phyloP scores from a whole-genome alignment of 1,140 invertebrate genomes.

The Drosophila triauraria region DNA sequence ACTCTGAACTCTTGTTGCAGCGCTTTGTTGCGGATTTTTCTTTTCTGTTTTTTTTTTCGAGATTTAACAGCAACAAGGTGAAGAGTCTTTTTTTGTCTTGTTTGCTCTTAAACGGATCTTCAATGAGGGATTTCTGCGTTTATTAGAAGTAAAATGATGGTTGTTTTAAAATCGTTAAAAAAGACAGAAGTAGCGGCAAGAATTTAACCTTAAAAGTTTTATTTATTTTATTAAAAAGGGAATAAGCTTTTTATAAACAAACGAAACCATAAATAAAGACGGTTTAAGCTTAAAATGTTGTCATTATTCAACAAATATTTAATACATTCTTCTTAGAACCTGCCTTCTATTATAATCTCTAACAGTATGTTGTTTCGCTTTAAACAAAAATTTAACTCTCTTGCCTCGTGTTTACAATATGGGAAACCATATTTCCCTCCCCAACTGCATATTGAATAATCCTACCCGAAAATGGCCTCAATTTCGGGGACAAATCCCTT shows the following conservation, averaged over 20 bases:
- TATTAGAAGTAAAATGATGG: not conserved
- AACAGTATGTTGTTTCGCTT: no score
- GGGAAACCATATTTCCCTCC: not conserved
- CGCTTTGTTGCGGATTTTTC: slow-evolving; percentile 54
- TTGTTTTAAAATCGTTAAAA: not conserved
- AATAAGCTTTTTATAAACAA: no score
- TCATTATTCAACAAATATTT: no score
- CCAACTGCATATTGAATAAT: not conserved
- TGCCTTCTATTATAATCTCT: no score
- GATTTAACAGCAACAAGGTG: slow-evolving; percentile 58
- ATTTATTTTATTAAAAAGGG: not conserved
- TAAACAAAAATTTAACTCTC: not conserved
- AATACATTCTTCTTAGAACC: no score
- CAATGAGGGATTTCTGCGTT: not conserved
- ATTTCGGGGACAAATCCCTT: slow-evolving; percentile 70
- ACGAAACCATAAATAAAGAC: no score
- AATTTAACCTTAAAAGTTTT: not conserved
- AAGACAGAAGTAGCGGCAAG: not conserved
- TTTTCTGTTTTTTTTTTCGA: not conserved
- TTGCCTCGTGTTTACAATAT: not conserved
- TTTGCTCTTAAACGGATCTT: slow-evolving; percentile 15
- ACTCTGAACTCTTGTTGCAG: slow-evolving; percentile 73
- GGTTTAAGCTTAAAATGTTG: no score
- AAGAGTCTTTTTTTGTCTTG: slow-evolving; percentile 21
- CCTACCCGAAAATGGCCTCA: slow-evolving; percentile 6